Evolutionary conservation across 2,113 vertebrate genomes (phyloP).

Genomic region (Phocoena phocoena): DNA sequence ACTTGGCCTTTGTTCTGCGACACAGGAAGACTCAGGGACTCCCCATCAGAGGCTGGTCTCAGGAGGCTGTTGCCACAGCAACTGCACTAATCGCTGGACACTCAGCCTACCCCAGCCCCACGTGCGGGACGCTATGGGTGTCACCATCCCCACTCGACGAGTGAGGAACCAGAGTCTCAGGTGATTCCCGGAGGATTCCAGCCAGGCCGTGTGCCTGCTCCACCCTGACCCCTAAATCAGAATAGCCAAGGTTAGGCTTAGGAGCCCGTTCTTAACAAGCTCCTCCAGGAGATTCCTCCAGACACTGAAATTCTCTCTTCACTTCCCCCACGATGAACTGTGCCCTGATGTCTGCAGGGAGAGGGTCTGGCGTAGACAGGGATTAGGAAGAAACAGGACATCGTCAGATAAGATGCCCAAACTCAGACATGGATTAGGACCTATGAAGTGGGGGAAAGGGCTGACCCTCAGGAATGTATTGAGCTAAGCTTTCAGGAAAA

Average conservation of each 20-base stretch:
- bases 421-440: slow-evolving; percentile 50
- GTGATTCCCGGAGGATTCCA: not conserved
- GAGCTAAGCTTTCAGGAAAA: slow-evolving; percentile 55
- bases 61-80: not conserved
- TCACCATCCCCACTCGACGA: rapidly evolving
- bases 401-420: not conserved
- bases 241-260: not conserved
- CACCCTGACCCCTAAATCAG: not conserved
- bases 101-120: not conserved
- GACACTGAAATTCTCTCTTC: not conserved
- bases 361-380: not conserved
- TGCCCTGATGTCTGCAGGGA: not conserved
- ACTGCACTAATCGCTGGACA: not conserved
- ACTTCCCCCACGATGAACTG: not conserved
- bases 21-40: not conserved
- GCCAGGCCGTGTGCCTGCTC: not conserved
- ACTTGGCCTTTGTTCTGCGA: not conserved
- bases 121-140: not conserved
- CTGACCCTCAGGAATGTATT: slow-evolving; percentile 57
- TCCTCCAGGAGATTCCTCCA: not conserved
- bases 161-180: not conserved
- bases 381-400: not conserved
- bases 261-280: not conserved
- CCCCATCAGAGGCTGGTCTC: not conserved
- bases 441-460: not conserved